phyloP scores from a whole-genome alignment of 2,888 invertebrate species.

The Limnephilus lunatus region DNA sequence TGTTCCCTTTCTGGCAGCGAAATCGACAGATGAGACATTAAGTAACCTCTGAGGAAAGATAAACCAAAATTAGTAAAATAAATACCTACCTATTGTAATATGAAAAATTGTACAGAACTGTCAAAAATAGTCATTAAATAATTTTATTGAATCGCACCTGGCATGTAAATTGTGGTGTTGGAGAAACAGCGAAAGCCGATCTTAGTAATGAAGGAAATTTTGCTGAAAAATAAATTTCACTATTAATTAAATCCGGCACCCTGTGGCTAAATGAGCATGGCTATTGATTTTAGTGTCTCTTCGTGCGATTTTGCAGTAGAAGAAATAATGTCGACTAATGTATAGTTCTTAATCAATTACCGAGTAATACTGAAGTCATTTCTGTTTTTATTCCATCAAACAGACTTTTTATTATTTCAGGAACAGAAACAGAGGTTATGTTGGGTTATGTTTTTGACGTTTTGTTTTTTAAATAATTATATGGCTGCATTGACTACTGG shows the following conservation, averaged over 20 bases:
- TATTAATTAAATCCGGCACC: not conserved
- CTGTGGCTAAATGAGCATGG: not conserved
- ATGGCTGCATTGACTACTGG: not conserved
- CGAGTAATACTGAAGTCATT: conserved; percentile 52
- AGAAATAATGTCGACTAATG: not conserved
- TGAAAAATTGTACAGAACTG: not conserved
- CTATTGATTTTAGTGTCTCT: not conserved
- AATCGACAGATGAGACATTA: conserved; percentile 78
- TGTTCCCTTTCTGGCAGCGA: conserved; percentile 90
- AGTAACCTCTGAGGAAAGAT: conserved; percentile 73
- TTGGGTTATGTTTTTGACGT: conserved; percentile 15
- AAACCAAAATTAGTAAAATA: not conserved
- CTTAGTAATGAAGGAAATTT: conserved; percentile 49
- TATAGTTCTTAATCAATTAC: not conserved
- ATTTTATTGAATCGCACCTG: conserved; percentile 24
- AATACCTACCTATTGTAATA: not conserved
- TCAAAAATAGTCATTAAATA: not conserved
- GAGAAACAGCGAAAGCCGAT: conserved; percentile 7
- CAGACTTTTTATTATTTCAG: not conserved
- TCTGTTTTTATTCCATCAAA: not conserved
- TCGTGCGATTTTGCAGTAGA: not conserved
- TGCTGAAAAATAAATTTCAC: conserved; percentile 45
- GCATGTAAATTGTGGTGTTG: conserved; percentile 22
- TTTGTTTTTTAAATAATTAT: not conserved
- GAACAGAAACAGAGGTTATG: not conserved